A percentile compares a stretch with the other conserved stretches of the same genome.
These are phyloP conservation scores for Pristiophorus japonicus DNA, from an alignment of 2,113 vertebrate genomes.

Conservation along the genomic window DNA sequence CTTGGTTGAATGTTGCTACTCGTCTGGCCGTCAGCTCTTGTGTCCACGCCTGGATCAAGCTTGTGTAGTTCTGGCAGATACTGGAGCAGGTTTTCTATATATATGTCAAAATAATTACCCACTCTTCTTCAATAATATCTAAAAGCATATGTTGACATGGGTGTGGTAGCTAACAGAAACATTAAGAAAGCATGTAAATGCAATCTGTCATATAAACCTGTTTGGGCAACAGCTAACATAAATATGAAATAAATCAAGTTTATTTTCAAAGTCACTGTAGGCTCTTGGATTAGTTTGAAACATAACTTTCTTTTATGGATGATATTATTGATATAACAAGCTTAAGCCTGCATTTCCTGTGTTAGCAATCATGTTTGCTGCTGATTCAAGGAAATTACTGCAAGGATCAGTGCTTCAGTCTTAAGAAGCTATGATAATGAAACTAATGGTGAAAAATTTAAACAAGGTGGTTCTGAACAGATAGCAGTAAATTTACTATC, in stretches of 20 bases:
- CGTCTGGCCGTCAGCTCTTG: not conserved
- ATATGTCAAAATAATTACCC: not conserved
- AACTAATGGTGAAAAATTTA: not conserved
- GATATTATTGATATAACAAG: not conserved
- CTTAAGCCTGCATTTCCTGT: not conserved
- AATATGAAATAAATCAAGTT: not conserved
- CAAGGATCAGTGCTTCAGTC: not conserved
- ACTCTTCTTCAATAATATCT: not conserved
- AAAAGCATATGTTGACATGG: not conserved
- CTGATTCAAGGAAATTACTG: not conserved
- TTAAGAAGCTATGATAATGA: not conserved
- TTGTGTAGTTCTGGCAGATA: not conserved
- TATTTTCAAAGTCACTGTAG: not conserved
- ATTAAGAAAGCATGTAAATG: not conserved
- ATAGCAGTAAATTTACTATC: not conserved
- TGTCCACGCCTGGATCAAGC: not conserved
- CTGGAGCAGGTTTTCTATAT: not conserved
- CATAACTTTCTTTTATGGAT: not conserved
- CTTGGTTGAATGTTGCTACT: not conserved
- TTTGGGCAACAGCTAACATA: not conserved
- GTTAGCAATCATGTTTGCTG: not conserved
- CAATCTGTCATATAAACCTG: not conserved
- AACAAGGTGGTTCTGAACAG: not conserved
- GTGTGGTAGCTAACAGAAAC: not conserved
- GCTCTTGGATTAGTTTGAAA: not conserved